Conservation (phyloP, 1,140 invertebrate species). For the Drosophila elegans region DNA sequence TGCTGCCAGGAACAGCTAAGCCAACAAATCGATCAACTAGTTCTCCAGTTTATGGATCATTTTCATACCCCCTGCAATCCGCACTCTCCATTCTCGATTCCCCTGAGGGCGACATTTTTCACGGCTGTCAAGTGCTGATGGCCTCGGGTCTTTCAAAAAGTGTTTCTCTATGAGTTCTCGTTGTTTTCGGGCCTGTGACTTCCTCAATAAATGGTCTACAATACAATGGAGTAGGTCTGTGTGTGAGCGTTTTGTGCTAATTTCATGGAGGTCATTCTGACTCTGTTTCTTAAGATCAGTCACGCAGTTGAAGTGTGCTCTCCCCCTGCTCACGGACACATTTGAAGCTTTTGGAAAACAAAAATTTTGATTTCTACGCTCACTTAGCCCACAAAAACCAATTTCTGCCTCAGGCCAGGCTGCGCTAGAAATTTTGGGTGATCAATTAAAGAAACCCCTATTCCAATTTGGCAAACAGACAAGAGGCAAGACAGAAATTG, state of each 20-base stretch:
- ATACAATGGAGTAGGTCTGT: constrained; percentile 9
- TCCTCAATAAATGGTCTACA: constrained; percentile 44
- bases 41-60: constrained; percentile 39
- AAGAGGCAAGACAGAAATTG: constrained; percentile 21
- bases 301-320: constrained; percentile 46
- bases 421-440: constrained; percentile 39
- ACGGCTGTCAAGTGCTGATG: constrained; percentile 51
- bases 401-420: constrained; percentile 22
- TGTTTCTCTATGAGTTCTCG: constrained; percentile 20
- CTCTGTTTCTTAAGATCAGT: constrained; percentile 29
- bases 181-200: constrained; percentile 31
- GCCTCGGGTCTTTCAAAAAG: constrained; percentile 12
- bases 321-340: constrained; percentile 22
- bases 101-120: constrained; percentile 29
- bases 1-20: constrained; percentile 44
- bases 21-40: constrained; percentile 55
- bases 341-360: constrained; percentile 21
- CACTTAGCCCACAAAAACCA: constrained; percentile 41
- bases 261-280: constrained; percentile 45
- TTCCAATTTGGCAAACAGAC: constrained; percentile 34
- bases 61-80: constrained; percentile 15
- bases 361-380: constrained; percentile 30
- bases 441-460: constrained; percentile 47
- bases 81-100: constrained; percentile 5
- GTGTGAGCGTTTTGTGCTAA: constrained; percentile 26